These are phyloP conservation scores for Zelleria hepariella DNA, from an alignment of 2,888 invertebrate genomes.

Conservation along the genomic window DNA sequence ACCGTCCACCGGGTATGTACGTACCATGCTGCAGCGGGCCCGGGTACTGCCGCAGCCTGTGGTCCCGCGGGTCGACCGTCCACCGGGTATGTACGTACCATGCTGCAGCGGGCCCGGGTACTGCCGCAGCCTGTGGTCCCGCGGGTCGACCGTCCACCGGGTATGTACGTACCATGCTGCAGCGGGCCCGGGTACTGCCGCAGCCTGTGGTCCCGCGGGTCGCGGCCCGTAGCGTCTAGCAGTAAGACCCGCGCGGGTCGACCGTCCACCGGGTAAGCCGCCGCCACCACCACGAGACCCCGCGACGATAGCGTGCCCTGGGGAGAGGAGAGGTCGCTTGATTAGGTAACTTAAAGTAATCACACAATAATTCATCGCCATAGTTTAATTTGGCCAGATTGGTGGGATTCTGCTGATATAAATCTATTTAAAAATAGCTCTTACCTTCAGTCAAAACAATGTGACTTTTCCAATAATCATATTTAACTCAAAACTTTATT, in stretches of 20 bases:
- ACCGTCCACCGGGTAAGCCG: conserved; percentile 85
- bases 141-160: no score
- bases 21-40: not conserved
- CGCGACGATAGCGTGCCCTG: conserved; percentile 42
- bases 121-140: no score
- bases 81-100: not conserved
- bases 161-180: not conserved
- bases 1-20: conserved; percentile 85
- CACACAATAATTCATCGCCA: no score
- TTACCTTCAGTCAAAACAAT: no score
- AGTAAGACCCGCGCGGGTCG: conserved; percentile 84
- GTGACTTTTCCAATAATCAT: no score
- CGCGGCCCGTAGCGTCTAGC: conserved; percentile 74
- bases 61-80: no score
- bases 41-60: not conserved
- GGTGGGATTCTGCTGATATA: no score
- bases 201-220: conserved; percentile 75
- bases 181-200: conserved; percentile 86
- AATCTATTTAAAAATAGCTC: no score
- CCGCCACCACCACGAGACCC: conserved; percentile 81
- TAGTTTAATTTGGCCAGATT: no score
- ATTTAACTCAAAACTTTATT: no score
- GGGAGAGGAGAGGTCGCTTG: not conserved
- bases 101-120: not conserved
- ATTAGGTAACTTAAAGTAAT: no score